Conservation (phyloP, 1,140 invertebrate genomes). For the Metopolophium dirhodum region DNA sequence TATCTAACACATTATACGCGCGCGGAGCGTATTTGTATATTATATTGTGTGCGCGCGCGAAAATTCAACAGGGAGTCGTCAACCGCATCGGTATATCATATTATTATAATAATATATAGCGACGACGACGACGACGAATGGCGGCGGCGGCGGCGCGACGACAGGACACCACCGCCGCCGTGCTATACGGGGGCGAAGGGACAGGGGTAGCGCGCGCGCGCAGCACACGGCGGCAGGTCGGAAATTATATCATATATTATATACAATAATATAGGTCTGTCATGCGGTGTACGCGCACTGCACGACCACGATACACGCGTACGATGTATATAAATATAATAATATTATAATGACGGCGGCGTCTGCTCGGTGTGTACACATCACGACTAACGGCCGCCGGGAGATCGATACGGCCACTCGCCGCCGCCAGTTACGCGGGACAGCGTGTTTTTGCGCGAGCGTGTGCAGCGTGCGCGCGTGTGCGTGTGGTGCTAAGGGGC, state of each 20-base stretch:
- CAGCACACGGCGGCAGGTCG: background rate
- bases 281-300: background rate
- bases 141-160: background rate
- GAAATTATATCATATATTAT: background rate
- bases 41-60: background rate
- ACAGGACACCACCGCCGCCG: background rate
- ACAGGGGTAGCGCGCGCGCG: background rate
- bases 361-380: background rate
- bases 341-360: background rate
- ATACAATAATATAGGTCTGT: background rate
- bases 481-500: background rate
- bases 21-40: background rate
- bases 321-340: background rate
- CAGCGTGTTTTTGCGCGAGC: background rate
- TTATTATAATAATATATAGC: background rate
- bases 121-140: background rate
- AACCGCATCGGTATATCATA: background rate
- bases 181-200: background rate
- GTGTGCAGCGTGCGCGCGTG: background rate
- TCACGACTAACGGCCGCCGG: background rate
- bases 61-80: slow-evolving; percentile 40
- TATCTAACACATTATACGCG: background rate
- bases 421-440: background rate
- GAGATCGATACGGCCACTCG: slow-evolving; percentile 43
- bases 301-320: background rate